These are phyloP conservation scores for Chesias legatella DNA, from an alignment of 2,888 invertebrate genomes.

Conservation along the genomic window DNA sequence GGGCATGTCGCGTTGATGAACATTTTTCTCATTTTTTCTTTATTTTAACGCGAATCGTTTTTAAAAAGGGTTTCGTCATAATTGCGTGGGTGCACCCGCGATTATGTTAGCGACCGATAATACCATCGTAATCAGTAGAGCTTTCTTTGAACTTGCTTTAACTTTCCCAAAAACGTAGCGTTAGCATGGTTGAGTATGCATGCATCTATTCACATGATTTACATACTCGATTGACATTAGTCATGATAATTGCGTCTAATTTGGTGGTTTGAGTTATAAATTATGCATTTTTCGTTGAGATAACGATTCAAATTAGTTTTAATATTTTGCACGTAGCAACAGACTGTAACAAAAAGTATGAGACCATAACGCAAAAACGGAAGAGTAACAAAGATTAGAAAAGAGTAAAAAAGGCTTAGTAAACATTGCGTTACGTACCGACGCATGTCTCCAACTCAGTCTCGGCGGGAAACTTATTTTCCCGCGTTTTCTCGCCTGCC, in stretches of 20 bases:
- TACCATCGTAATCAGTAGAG: slow-evolving; percentile 30
- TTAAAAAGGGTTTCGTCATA: slow-evolving; percentile 80
- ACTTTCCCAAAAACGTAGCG: slow-evolving; percentile 10
- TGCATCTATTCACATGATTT: slow-evolving; percentile 12
- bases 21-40: slow-evolving; percentile 79
- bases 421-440: slow-evolving; percentile 68
- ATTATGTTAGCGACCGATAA: slow-evolving; percentile 71
- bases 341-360: slow-evolving; percentile 19
- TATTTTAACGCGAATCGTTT: slow-evolving; percentile 79
- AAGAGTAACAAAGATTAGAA: slow-evolving; percentile 32
- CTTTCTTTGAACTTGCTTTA: slow-evolving; percentile 5
- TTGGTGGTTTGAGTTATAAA: slow-evolving; percentile 6
- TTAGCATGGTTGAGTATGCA: slow-evolving; percentile 6
- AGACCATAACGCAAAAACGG: slow-evolving; percentile 25
- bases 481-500: slow-evolving; percentile 64
- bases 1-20: slow-evolving; percentile 79
- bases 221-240: slow-evolving; percentile 7
- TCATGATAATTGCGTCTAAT: slow-evolving; percentile 9
- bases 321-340: slow-evolving; percentile 26
- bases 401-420: slow-evolving; percentile 47
- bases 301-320: not conserved
- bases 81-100: slow-evolving; percentile 71
- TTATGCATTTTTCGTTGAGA: not conserved
- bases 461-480: slow-evolving; percentile 75
- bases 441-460: slow-evolving; percentile 70